Percentiles rank a stretch among this genome's conserved stretches.
phyloP scores from a whole-genome alignment of 2,797 vertebrate genomes.

The Enteromius radiatus region DNA sequence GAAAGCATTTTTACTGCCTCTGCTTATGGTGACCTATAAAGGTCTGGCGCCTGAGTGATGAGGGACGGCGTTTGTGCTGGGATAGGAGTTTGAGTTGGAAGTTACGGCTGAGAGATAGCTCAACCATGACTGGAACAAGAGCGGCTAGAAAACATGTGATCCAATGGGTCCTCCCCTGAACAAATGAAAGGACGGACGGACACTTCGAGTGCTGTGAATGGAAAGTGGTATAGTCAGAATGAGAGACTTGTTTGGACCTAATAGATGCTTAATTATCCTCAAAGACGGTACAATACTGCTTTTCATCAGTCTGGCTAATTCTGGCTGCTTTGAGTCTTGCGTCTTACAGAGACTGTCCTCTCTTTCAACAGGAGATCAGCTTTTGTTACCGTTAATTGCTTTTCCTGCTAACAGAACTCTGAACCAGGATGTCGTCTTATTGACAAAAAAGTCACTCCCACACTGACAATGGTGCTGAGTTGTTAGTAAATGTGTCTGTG shows the following conservation, averaged over 20 bases:
- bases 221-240: background rate
- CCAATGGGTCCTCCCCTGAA: background rate
- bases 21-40: slow-evolving; percentile 33
- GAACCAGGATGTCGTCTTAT: slow-evolving; percentile 33
- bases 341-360: background rate
- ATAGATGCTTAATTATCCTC: slow-evolving; percentile 45
- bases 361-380: slow-evolving; percentile 32
- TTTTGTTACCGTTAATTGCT: slow-evolving; percentile 38
- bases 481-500: slow-evolving; percentile 44
- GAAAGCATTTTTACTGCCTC: slow-evolving; percentile 34
- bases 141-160: background rate
- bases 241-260: slow-evolving; percentile 21
- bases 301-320: slow-evolving; percentile 36
- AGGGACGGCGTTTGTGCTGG: background rate
- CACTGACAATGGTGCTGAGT: slow-evolving; percentile 30
- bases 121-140: background rate
- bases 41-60: slow-evolving; percentile 18
- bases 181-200: background rate
- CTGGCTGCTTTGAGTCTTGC: slow-evolving; percentile 32
- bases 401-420: slow-evolving; percentile 33
- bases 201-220: background rate
- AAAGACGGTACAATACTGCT: slow-evolving; percentile 24
- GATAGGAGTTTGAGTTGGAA: background rate
- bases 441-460: slow-evolving; percentile 41
- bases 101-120: slow-evolving; percentile 7